Conservation (phyloP, 2,888 invertebrate species). For the Cephus pulcher region DNA sequence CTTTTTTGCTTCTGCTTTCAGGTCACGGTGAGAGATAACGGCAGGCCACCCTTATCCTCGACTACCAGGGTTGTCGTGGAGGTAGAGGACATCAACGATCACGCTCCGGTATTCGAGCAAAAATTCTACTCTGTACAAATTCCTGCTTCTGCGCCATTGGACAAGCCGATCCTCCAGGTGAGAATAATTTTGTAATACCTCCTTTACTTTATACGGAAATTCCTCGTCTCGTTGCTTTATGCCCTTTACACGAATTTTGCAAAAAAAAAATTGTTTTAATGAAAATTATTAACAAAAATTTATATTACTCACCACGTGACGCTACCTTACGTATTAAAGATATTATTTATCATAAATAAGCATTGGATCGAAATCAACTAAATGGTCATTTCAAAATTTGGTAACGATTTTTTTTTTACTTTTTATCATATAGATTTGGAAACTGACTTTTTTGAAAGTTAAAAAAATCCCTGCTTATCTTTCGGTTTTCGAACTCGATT, state of each 20-base stretch:
- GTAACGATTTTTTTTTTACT: too few species aligned
- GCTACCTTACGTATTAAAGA: not conserved
- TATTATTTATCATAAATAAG: not conserved
- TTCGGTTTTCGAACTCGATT: not conserved
- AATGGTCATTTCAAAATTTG: too few species aligned
- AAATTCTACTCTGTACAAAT: constrained; percentile 85
- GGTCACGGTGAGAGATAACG: constrained; percentile 84
- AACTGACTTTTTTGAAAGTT: not conserved
- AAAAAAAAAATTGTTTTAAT: not conserved
- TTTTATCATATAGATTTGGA: not conserved
- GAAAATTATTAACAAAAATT: not conserved
- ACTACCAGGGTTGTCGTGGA: constrained; percentile 84
- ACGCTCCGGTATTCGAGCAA: constrained; percentile 86
- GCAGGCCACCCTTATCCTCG: constrained; percentile 77
- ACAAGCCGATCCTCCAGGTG: constrained; percentile 75
- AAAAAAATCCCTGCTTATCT: not conserved
- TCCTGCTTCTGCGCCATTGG: constrained; percentile 71
- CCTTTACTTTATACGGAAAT: not conserved
- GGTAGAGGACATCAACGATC: constrained; percentile 89
- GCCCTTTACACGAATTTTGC: not conserved
- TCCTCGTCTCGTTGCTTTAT: not conserved
- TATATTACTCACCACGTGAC: not conserved
- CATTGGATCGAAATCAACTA: not conserved
- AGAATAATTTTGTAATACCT: constrained; percentile 18
- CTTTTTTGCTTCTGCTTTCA: constrained; percentile 50